A percentile compares a stretch with the other conserved stretches of the same genome.
These are phyloP conservation scores for Arctocebus calabarensis DNA, from an alignment of 2,797 vertebrate species.

Conservation along the genomic window DNA sequence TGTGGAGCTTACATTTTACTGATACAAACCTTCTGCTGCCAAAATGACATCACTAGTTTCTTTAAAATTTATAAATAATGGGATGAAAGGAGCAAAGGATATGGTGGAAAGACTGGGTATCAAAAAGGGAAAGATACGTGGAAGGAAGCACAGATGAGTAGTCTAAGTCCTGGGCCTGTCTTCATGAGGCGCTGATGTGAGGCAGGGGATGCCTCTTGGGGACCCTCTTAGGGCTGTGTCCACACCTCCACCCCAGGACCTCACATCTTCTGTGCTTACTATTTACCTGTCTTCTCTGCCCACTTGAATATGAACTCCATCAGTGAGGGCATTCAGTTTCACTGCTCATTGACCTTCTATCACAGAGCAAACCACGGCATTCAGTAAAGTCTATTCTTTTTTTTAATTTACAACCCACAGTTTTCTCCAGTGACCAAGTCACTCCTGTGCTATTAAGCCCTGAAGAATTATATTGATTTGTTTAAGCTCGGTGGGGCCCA, in stretches of 20 bases:
- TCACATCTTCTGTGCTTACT: not conserved
- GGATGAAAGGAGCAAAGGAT: not conserved
- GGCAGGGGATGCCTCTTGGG: fast-evolving
- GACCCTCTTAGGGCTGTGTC: fast-evolving
- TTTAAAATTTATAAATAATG: not conserved
- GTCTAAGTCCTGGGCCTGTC: not conserved
- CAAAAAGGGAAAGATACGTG: not conserved
- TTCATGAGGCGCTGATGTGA: not conserved
- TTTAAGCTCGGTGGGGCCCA: not conserved
- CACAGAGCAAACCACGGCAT: not conserved
- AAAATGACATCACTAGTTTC: not conserved
- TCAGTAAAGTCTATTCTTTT: not conserved
- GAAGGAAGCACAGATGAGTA: not conserved
- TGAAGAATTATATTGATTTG: not conserved
- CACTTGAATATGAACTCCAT: not conserved
- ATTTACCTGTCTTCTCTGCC: not conserved
- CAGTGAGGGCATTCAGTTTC: not conserved
- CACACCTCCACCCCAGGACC: fast-evolving
- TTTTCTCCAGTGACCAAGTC: not conserved
- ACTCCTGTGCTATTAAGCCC: not conserved
- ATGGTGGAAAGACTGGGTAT: not conserved
- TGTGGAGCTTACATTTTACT: not conserved
- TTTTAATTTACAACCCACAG: not conserved
- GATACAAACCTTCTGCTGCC: not conserved
- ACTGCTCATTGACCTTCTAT: not conserved